Percentiles rank a stretch among this genome's conserved stretches.
Conservation (phyloP, 2,113 vertebrate species). For the Xiphophorus maculatus region DNA sequence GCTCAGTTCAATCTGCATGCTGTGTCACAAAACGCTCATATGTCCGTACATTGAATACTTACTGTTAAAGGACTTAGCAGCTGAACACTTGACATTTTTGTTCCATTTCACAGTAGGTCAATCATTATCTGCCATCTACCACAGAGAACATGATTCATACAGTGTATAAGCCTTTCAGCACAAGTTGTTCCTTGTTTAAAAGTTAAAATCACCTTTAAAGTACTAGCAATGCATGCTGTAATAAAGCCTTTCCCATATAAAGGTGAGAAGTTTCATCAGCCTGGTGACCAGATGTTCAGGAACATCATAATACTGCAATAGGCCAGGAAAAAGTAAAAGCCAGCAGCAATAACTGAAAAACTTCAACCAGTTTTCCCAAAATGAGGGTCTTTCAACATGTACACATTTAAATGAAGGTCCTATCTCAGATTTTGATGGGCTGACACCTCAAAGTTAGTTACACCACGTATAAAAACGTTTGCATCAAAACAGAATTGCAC, state of each 20-base stretch:
- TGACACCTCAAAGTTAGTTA: background rate
- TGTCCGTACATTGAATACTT: background rate
- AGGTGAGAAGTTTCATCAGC: no score
- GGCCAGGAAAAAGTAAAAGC: no score
- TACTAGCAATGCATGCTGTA: background rate
- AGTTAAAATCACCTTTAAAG: background rate
- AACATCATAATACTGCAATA: background rate
- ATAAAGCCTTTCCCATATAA: background rate
- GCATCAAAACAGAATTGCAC: background rate
- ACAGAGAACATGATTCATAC: conserved; percentile 25
- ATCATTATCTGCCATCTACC: conserved; percentile 9
- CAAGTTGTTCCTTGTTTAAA: background rate
- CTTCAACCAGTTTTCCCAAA: background rate
- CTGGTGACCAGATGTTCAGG: no score
- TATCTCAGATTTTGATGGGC: background rate
- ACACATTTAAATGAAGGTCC: background rate
- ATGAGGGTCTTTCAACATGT: background rate
- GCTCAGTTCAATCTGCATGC: background rate
- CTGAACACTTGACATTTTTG: conserved; percentile 18
- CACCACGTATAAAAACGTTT: background rate
- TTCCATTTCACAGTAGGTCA: conserved; percentile 13
- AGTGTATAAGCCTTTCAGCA: conserved; percentile 12
- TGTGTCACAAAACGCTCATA: background rate
- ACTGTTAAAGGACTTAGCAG: background rate
- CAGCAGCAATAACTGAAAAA: background rate